Evolutionary conservation across 1,140 invertebrate genomes (phyloP), one percentile per base, ranked within the genome.

Genomic region (Dendrolimus punctatus): DNA sequence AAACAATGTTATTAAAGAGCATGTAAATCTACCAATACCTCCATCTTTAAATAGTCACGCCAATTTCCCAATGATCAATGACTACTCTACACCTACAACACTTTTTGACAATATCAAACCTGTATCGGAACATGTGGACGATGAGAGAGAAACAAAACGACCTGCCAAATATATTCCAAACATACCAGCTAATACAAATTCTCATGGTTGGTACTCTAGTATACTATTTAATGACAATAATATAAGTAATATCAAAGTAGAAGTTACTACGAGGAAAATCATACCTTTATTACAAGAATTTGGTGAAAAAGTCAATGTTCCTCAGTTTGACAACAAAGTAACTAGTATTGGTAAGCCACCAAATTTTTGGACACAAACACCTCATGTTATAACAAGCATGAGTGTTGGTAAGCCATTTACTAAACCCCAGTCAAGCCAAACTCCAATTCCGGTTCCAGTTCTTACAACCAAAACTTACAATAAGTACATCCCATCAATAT

Each of bases 171-270:
- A 68, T 37, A 74, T 75, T 48, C 78, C 73, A 51, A 76, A 82
- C 55, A 68, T 73, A 52, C 71, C 73, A 42, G 83, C 80, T 1
- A 86, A 84, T 51, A 84, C 80, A 2, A 86, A 84, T 51, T 84
- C 83, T 39, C 80, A 86, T 64, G 83, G 83, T 8, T 86, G 83
- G 83, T 84, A 86, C 66, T 80, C 80, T n/a, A 83, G 76, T 64
- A 52, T 71, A 9, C 37, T 78, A 5, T 23, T 23, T 23, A 76
- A 78, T 58, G 75, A 86, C 53, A 73, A 69, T 49, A 80, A 72
- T 60, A 58, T 83, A 5, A 80, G 78, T 53, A 73, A 78, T 53
- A 79, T 78, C 43, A 71, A 80, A 54, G 52, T 81, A 40, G 85
- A 87, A 66, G 55, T 63, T 36, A 80, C 81, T n/a, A 87, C 84